These are phyloP conservation scores for Benitochromis conjunctus DNA, from an alignment of 2,113 vertebrate genomes.

Conservation along the genomic window DNA sequence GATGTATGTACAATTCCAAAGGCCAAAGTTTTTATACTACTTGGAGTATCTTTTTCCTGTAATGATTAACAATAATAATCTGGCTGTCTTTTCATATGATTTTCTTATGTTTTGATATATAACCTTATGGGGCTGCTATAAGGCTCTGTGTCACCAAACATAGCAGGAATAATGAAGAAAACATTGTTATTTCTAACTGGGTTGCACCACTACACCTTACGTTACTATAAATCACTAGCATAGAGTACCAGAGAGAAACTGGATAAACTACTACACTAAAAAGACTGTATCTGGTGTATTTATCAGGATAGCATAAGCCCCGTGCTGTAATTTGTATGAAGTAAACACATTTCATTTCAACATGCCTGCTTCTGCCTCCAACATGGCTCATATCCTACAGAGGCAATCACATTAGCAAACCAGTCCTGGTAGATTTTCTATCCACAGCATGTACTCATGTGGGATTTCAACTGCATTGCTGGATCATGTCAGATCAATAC, in stretches of 20 bases:
- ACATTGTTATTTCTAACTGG: not conserved
- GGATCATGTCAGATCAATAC: slow-evolving; percentile 45
- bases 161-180: not conserved
- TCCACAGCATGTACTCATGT: slow-evolving; percentile 2
- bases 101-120: not conserved
- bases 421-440: slow-evolving; percentile 16
- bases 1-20: not conserved
- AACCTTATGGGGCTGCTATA: not conserved
- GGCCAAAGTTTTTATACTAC: not conserved
- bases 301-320: not conserved
- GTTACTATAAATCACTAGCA: not conserved
- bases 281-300: not conserved
- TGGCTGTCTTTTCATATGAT: not conserved
- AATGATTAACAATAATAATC: not conserved
- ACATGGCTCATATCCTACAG: not conserved
- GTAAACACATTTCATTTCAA: not conserved
- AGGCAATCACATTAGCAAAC: slow-evolving; percentile 36
- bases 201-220: not conserved
- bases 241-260: not conserved
- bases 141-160: not conserved
- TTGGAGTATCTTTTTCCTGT: not conserved
- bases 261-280: not conserved
- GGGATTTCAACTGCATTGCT: slow-evolving; percentile 23
- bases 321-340: not conserved
- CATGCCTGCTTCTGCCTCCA: not conserved